Evolutionary conservation across 2,797 vertebrate species (phyloP).

Genomic region (Epinephelus awoara): DNA sequence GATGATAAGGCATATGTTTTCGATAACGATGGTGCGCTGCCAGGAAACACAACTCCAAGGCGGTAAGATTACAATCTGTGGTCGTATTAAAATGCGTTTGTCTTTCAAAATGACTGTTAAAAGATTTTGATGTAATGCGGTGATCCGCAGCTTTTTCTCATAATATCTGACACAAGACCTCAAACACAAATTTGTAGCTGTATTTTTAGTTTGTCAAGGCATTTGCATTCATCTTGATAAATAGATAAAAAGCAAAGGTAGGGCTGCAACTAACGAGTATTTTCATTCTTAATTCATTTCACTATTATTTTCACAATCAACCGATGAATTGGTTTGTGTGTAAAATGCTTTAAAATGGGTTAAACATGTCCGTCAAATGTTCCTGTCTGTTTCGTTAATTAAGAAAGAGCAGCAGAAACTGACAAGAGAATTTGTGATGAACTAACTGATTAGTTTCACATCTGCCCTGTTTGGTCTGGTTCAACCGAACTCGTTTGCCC

Average conservation of each 20-base stretch:
- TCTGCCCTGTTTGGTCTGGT: no score
- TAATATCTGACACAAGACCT: not conserved
- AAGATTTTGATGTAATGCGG: not conserved
- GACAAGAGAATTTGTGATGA: not conserved
- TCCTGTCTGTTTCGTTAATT: no score
- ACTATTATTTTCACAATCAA: not conserved
- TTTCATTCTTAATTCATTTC: not conserved
- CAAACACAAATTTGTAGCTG: not conserved
- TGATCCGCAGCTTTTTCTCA: not conserved
- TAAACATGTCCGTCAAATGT: not conserved
- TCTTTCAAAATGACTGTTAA: not conserved
- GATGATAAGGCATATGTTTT: not conserved
- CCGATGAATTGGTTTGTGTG: not conserved
- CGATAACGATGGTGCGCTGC: no score
- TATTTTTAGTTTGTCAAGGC: not conserved
- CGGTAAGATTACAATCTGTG: no score
- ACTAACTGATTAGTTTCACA: not conserved
- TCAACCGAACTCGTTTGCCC: no score
- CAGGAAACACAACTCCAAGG: no score
- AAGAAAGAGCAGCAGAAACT: not conserved
- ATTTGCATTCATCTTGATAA: not conserved
- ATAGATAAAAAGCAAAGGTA: not conserved
- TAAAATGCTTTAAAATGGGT: not conserved
- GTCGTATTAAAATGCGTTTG: no score
- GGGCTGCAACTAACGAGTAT: not conserved